These are phyloP conservation scores for Sebastes baramenuke DNA, from an alignment of 2,797 vertebrate genomes.

Conservation along the genomic window DNA sequence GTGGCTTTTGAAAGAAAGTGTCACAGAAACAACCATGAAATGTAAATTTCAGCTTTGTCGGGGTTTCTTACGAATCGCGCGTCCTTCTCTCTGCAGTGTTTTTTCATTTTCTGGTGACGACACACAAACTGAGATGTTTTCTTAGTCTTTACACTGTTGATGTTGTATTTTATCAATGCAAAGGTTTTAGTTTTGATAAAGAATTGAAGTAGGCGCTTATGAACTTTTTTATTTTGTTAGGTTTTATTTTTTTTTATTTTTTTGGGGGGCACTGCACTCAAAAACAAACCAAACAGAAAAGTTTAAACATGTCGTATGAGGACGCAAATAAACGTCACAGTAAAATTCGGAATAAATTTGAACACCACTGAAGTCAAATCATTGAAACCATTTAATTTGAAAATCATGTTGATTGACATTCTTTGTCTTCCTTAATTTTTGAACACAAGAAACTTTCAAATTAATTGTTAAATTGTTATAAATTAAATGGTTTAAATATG, in stretches of 20 bases:
- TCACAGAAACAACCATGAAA: slow-evolving; percentile 10
- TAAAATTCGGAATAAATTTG: not conserved
- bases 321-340: not conserved
- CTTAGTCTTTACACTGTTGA: not conserved
- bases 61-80: not conserved
- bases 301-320: not conserved
- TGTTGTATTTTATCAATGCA: slow-evolving; percentile 9
- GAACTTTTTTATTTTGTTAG: not conserved
- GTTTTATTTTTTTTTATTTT: not conserved
- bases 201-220: not conserved
- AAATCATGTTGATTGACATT: not conserved
- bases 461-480: not conserved
- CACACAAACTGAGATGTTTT: slow-evolving; percentile 1
- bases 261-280: not conserved
- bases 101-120: not conserved
- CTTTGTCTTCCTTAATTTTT: not conserved
- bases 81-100: slow-evolving; percentile 9
- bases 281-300: not conserved
- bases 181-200: not conserved
- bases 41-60: slow-evolving; percentile 22
- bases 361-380: not conserved
- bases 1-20: slow-evolving; percentile 35
- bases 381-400: not conserved
- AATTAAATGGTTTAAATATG: not conserved
- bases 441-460: not conserved